A percentile compares a stretch with the other conserved stretches of the same genome.
These are phyloP conservation scores for Pygathrix nemaeus DNA, from an alignment of 2,113 vertebrate species.

Conservation along the genomic window DNA sequence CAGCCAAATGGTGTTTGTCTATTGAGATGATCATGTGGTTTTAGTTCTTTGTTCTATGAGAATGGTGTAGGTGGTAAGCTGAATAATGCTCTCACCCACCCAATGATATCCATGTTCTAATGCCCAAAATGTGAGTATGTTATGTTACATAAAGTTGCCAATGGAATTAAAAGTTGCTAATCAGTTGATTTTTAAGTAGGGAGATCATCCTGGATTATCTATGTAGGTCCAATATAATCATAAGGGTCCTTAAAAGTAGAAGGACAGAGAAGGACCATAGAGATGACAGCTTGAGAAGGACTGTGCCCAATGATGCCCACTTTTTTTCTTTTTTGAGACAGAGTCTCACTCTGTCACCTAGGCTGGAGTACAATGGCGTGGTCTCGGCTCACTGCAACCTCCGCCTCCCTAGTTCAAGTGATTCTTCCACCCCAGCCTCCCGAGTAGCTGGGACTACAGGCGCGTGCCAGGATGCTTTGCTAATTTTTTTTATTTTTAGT, in stretches of 20 bases:
- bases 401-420: too few species aligned
- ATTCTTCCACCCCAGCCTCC: too few species aligned
- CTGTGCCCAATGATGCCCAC: neutral
- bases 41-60: neutral
- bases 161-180: constrained; percentile 15
- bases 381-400: too few species aligned
- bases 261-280: neutral
- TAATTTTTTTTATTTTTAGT: too few species aligned
- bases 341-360: too few species aligned
- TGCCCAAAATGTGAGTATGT: neutral
- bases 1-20: too few species aligned
- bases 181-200: neutral
- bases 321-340: too few species aligned
- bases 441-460: too few species aligned
- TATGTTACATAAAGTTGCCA: neutral
- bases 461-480: fast-evolving
- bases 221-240: neutral
- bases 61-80: neutral
- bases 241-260: neutral
- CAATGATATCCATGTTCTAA: neutral
- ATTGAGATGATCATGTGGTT: neutral
- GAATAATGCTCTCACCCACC: neutral
- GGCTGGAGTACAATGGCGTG: too few species aligned
- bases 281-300: neutral
- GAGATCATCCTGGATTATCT: neutral